Evolutionary conservation across 2,888 invertebrate species (phyloP), one percentile per base, ranked within the genome.

Genomic region (Cryptops parisi): DNA sequence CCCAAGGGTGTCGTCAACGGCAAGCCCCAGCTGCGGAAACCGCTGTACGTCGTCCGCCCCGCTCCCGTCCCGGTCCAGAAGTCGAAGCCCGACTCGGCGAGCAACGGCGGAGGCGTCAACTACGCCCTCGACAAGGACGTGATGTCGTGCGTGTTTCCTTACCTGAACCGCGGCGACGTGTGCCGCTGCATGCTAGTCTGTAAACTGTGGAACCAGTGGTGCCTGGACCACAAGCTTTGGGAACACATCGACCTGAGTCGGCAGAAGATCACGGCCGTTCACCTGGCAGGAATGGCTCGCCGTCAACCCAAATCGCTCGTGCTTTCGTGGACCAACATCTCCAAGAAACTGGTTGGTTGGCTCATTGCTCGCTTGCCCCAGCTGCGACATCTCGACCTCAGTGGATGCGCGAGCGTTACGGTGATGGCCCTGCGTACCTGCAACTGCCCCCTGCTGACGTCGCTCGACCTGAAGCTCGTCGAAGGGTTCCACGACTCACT

Each of bases 271-370:
- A 46, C 33, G 6, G 80, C 82, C 2, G 76, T 78, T 1, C 79
- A 84, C 62, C 67, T 90, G 53, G 80, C 82, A 19, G 89, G 88
- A 6, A 83, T 91, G 58, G 87, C 88, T 33, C 78, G 90, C 3
- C 77, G 93, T 0, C 94, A 94, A 67, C 94, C 94, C 1, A 78
- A 81, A 58, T 76, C 76, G 51, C 74, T 94, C n/a, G 78, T 81
- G 23, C 75, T 94, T 43, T 84, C 88, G 69, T 90, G 90, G 86
- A 86, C 89, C 59, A 82, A 82, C 60, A 78, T 93, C 55, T 86
- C 86, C 25, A 79, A 87, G 62, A 76, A 84, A 51, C 93, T 94
- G 68, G 72, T 94, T n/a, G 80, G 82, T 1, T 94, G 94, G 94
- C 70, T 94, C n/a, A 76, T 93, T 23, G 80, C 81, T 15, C 78